phyloP scores from a whole-genome alignment of 2,888 invertebrate genomes.

The Aleiodes alternator region DNA sequence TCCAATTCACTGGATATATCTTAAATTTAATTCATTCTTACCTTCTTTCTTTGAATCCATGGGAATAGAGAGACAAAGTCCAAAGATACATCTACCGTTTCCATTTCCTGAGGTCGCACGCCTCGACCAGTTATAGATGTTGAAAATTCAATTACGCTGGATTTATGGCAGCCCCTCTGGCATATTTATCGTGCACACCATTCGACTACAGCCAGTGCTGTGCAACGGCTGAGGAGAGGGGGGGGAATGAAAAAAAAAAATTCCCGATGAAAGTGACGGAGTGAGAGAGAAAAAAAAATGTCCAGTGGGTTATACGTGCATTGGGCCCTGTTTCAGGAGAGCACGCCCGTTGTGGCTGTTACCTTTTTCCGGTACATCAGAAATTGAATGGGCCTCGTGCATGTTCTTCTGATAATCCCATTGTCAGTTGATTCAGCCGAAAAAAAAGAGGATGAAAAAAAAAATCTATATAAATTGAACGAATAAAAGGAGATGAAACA shows the following conservation, averaged over 20 bases:
- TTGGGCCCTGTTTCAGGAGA: not conserved
- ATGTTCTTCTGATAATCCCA: constrained; percentile 31
- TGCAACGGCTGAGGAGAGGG: not conserved
- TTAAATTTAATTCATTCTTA: constrained; percentile 9
- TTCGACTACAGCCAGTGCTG: constrained; percentile 24
- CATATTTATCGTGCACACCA: constrained; percentile 65
- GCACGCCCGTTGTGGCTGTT: constrained; percentile 18
- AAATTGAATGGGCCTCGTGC: constrained; percentile 36
- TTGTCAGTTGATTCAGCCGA: not conserved
- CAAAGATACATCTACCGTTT: constrained; percentile 64
- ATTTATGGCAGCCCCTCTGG: constrained; percentile 65
- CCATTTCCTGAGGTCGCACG: constrained; percentile 64
- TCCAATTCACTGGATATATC: constrained; percentile 1
- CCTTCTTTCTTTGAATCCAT: not conserved
- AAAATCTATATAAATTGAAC: not conserved
- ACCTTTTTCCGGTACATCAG: constrained; percentile 34
- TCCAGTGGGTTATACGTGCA: constrained; percentile 11
- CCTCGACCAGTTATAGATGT: constrained; percentile 62
- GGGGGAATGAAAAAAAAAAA: too few relatives aligned
- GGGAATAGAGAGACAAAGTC: constrained; percentile 47
- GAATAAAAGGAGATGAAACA: constrained; percentile 1
- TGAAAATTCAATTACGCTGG: constrained; percentile 70
- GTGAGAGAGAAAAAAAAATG: constrained; percentile 4
- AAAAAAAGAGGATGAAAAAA: not conserved
- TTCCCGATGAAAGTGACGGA: not conserved